Evolutionary conservation across 2,797 vertebrate genomes (phyloP).

Genomic region (Etheostoma nigrum): DNA sequence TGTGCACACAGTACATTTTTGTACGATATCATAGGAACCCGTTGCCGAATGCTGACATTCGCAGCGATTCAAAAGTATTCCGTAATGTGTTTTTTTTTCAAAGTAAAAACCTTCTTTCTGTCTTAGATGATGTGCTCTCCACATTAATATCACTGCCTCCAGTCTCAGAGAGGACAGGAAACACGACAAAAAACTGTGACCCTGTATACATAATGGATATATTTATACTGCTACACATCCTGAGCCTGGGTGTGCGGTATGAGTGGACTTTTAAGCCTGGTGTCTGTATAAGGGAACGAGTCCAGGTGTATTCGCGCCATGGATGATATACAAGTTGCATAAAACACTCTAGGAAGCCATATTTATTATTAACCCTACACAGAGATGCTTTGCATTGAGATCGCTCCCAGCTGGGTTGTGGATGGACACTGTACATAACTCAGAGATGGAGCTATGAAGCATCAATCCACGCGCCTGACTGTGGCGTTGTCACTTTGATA

Average conservation of each 20-base stretch:
- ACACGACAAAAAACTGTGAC: constrained; percentile 35
- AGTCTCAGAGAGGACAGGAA: constrained; percentile 27
- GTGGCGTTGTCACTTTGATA: constrained; percentile 15
- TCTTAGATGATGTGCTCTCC: constrained; percentile 17
- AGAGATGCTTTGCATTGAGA: constrained; percentile 23
- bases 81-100: constrained; percentile 21
- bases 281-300: constrained; percentile 18
- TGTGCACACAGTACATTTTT: too few relatives aligned
- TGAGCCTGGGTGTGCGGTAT: constrained; percentile 11
- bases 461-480: constrained; percentile 23
- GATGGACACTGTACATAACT: constrained; percentile 15
- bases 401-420: constrained; percentile 7
- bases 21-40: too few relatives aligned
- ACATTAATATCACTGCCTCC: constrained; percentile 44
- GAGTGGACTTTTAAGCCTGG: constrained; percentile 12
- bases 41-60: too few relatives aligned
- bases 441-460: constrained; percentile 8
- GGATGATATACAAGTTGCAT: constrained; percentile 24
- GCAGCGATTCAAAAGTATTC: not conserved
- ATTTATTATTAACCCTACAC: constrained; percentile 38
- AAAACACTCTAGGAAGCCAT: constrained; percentile 51
- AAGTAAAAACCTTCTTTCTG: constrained; percentile 32
- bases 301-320: constrained; percentile 3
- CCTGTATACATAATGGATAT: constrained; percentile 20
- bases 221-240: constrained; percentile 21